Percentiles rank a stretch among this genome's conserved stretches.
Conservation (phyloP, 1,140 invertebrate species). For the Cotesia vestalis region DNA sequence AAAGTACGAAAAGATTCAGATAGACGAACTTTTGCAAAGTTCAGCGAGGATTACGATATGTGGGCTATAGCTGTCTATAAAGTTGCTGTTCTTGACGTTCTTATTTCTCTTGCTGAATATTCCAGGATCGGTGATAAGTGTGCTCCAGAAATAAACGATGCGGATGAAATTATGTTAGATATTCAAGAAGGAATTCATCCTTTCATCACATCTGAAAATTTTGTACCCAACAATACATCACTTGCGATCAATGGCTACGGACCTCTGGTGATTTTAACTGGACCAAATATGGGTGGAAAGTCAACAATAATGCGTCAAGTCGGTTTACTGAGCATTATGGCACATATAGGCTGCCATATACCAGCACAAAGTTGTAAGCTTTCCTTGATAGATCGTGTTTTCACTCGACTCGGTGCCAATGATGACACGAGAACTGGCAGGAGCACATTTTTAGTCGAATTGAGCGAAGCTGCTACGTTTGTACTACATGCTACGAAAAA, state of each 20-base stretch:
- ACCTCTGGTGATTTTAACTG: slow-evolving; percentile 80
- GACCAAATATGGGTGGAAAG: slow-evolving; percentile 99
- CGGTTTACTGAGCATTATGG: slow-evolving; percentile 87
- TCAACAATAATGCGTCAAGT: slow-evolving; percentile 97
- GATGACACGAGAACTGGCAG: slow-evolving; percentile 93
- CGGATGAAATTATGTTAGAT: slow-evolving; percentile 79
- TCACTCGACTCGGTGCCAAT: slow-evolving; percentile 91
- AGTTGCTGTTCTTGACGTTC: slow-evolving; percentile 84
- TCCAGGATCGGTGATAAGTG: slow-evolving; percentile 76
- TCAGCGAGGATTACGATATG: slow-evolving; percentile 80
- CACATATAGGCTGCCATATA: slow-evolving; percentile 94
- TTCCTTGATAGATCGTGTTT: slow-evolving; percentile 90
- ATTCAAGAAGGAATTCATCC: slow-evolving; percentile 91
- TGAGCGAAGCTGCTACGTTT: slow-evolving; percentile 91
- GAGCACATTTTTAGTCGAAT: slow-evolving; percentile 94
- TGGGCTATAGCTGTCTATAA: slow-evolving; percentile 86
- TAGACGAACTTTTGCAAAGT: slow-evolving; percentile 90
- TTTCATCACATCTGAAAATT: slow-evolving; percentile 80
- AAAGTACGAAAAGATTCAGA: slow-evolving; percentile 86
- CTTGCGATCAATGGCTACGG: slow-evolving; percentile 68
- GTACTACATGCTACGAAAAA: slow-evolving; percentile 85
- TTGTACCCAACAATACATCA: slow-evolving; percentile 87
- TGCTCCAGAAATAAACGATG: slow-evolving; percentile 74
- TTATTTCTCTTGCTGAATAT: slow-evolving; percentile 85
- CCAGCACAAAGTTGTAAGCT: slow-evolving; percentile 83